Percentiles rank a stretch among this genome's conserved stretches.
These are phyloP conservation scores for Drosophila differens DNA, from an alignment of 2,888 invertebrate species.

Conservation along the genomic window DNA sequence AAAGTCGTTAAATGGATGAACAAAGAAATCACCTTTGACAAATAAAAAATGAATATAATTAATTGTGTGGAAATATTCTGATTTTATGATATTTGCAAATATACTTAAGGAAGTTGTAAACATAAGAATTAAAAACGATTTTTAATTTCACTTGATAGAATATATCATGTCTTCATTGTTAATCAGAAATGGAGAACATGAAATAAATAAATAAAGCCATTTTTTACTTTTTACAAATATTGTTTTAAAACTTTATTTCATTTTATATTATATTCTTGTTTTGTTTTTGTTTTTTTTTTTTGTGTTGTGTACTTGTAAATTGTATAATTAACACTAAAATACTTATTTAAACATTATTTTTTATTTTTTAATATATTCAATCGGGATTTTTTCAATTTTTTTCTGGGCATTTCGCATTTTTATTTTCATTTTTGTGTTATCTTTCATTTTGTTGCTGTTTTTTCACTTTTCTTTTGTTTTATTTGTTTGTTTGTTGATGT, in stretches of 20 bases:
- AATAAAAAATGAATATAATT: neutral
- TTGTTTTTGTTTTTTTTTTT: conserved; percentile 60
- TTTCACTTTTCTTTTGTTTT: conserved; percentile 39
- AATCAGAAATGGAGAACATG: neutral
- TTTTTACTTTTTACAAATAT: conserved; percentile 84
- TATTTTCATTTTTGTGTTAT: conserved; percentile 31
- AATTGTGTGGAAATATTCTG: neutral
- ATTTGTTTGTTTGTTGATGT: conserved; percentile 35
- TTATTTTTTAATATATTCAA: conserved; percentile 56
- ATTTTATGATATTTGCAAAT: neutral
- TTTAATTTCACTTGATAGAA: neutral
- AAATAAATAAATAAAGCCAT: neutral
- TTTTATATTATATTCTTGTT: conserved; percentile 80
- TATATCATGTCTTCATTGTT: neutral
- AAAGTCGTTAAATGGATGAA: neutral
- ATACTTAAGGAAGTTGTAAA: neutral
- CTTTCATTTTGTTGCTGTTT: conserved; percentile 48
- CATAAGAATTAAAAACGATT: neutral
- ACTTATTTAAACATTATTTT: conserved; percentile 83
- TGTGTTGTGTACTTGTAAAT: conserved; percentile 82
- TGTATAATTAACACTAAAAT: conserved; percentile 85
- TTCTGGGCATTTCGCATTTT: conserved; percentile 38
- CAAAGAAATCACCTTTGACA: neutral
- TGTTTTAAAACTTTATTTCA: conserved; percentile 85
- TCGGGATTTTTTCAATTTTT: conserved; percentile 62